Conservation (phyloP, 2,888 invertebrate species). For the Cephalotes varians region DNA sequence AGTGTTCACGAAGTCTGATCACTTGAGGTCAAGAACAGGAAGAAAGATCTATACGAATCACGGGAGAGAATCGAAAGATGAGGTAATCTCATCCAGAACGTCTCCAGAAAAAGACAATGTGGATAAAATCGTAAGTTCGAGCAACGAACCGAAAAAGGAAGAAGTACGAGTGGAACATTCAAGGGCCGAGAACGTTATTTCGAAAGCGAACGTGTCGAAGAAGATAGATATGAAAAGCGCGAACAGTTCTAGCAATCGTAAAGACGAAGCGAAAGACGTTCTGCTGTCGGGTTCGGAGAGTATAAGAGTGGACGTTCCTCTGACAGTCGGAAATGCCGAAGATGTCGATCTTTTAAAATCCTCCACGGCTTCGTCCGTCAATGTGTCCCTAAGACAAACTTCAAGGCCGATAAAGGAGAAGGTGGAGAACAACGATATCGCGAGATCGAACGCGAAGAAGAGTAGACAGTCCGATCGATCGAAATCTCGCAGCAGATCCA, state of each 20-base stretch:
- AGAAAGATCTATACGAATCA: conserved; percentile 78
- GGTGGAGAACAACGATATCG: conserved; percentile 57
- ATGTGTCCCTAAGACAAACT: conserved; percentile 12
- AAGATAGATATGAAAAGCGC: conserved; percentile 9
- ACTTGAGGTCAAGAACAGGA: conserved; percentile 77
- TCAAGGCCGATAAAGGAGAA: conserved; percentile 32
- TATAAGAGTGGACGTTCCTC: conserved; percentile 76
- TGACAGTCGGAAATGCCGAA: conserved; percentile 59
- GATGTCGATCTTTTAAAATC: conserved; percentile 7
- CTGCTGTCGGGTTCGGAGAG: conserved; percentile 75
- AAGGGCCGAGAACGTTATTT: conserved; percentile 29
- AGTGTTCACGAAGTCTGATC: conserved; percentile 62
- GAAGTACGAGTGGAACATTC: conserved; percentile 16
- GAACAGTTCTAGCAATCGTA: conserved; percentile 27
- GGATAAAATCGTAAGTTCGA: conserved; percentile 29
- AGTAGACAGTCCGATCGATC: conserved; percentile 50
- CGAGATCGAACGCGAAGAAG: conserved; percentile 48
- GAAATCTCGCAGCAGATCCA: conserved; percentile 58
- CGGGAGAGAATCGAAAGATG: conserved; percentile 68
- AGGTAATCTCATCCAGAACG: conserved; percentile 61
- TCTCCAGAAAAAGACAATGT: conserved; percentile 38
- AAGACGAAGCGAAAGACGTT: conserved; percentile 42
- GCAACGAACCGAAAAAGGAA: not conserved
- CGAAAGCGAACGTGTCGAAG: not conserved
- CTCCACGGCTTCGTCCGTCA: not conserved